Evolutionary conservation across 2,888 invertebrate species (phyloP).

Genomic region (Spialia ferax): DNA sequence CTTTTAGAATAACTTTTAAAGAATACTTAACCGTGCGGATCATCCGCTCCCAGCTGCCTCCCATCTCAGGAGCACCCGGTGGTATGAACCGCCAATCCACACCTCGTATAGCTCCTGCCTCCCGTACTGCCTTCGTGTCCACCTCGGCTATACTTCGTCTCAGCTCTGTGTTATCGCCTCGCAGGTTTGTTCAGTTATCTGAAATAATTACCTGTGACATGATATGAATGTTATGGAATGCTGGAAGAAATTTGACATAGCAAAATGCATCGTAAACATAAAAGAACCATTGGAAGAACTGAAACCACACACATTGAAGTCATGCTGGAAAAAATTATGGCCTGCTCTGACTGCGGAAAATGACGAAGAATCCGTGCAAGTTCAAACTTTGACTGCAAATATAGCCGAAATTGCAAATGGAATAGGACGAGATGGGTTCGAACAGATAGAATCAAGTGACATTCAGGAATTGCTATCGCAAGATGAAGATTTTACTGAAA

Average conservation of each 20-base stretch:
- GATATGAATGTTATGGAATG: conserved; percentile 50
- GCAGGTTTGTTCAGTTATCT: not conserved
- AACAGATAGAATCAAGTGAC: conserved; percentile 50
- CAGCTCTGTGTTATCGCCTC: not conserved
- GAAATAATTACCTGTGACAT: conserved; percentile 19
- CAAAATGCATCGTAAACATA: conserved; percentile 50
- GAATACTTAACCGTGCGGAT: not conserved
- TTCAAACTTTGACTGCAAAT: not conserved
- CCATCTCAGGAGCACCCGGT: conserved; percentile 41
- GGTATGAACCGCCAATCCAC: conserved; percentile 44
- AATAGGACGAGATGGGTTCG: conserved; percentile 52
- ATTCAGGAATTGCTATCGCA: conserved; percentile 49
- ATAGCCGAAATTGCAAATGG: conserved; percentile 41
- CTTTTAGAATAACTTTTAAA: not conserved
- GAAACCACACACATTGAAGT: too few relatives aligned
- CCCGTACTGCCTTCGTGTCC: not conserved
- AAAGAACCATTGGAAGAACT: conserved; percentile 30
- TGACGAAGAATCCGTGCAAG: too few relatives aligned
- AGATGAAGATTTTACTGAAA: conserved; percentile 53
- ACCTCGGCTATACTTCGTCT: not conserved
- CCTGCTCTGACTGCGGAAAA: too few relatives aligned
- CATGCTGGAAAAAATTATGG: too few relatives aligned
- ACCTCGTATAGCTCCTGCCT: conserved; percentile 31
- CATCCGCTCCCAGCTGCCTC: conserved; percentile 43
- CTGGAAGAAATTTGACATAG: conserved; percentile 51